Conservation (phyloP, 2,797 vertebrate genomes). For the Thamnophis elegans region DNA sequence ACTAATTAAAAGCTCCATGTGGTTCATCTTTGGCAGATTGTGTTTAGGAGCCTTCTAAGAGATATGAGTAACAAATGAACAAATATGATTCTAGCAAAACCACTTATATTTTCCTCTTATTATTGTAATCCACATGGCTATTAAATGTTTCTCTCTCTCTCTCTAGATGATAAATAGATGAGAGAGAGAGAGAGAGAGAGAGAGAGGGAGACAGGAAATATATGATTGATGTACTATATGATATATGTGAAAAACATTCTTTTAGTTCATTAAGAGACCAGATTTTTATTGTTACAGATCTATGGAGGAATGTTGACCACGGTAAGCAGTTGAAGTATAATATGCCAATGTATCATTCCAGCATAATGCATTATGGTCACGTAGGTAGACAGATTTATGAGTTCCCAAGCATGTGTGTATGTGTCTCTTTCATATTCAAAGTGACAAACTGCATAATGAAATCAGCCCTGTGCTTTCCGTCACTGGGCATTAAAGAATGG, state of each 20-base stretch:
- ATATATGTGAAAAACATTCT: neutral
- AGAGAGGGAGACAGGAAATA: neutral
- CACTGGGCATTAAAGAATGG: neutral
- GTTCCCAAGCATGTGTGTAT: neutral
- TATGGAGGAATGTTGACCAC: neutral
- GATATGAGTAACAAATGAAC: slow-evolving; percentile 14
- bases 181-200: neutral
- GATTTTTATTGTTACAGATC: slow-evolving; percentile 39
- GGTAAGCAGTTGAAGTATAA: slow-evolving; percentile 20
- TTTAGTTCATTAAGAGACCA: slow-evolving; percentile 6
- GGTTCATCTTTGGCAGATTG: neutral
- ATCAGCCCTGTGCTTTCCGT: neutral
- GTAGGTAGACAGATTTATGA: slow-evolving; percentile 15
- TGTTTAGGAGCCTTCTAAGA: slow-evolving; percentile 16
- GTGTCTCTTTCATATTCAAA: neutral
- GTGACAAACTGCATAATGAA: slow-evolving; percentile 13
- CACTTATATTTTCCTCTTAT: slow-evolving; percentile 21
- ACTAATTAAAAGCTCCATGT: slow-evolving; percentile 8
- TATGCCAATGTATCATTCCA: slow-evolving; percentile 34
- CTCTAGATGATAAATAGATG: neutral
- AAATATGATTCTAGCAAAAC: neutral
- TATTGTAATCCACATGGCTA: slow-evolving; percentile 28
- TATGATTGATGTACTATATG: neutral
- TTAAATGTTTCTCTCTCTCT: slow-evolving; percentile 27
- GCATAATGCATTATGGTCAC: slow-evolving; percentile 13